Conservation (phyloP, 2,888 invertebrate species). For the Anodontia alba region DNA sequence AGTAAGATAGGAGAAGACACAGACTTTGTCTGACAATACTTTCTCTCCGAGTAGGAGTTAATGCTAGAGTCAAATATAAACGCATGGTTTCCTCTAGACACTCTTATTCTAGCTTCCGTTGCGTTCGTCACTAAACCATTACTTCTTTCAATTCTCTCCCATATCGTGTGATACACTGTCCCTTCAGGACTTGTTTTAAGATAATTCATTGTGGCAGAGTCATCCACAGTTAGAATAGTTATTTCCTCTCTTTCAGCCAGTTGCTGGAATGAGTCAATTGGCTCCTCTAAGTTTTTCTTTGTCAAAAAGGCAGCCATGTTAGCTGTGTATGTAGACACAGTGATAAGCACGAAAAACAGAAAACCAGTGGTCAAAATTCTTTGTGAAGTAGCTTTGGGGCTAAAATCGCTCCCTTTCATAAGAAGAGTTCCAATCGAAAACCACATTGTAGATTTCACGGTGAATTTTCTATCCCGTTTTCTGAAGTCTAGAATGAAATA, state of each 20-base stretch:
- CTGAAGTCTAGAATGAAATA: conserved; percentile 73
- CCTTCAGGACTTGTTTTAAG: conserved; percentile 60
- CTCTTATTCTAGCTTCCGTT: conserved; percentile 47
- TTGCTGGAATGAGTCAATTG: conserved; percentile 70
- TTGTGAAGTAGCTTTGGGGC: conserved; percentile 75
- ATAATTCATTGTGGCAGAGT: conserved; percentile 78
- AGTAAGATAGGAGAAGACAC: conserved; percentile 74
- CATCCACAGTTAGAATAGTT: conserved; percentile 67
- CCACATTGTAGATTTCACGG: conserved; percentile 74
- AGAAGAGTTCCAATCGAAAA: conserved; percentile 76
- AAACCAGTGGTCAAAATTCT: conserved; percentile 78
- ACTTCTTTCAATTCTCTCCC: conserved; percentile 59
- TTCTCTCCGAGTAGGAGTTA: conserved; percentile 73
- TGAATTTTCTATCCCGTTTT: conserved; percentile 71
- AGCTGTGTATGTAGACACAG: conserved; percentile 80
- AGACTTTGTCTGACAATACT: conserved; percentile 71
- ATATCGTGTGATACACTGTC: conserved; percentile 63
- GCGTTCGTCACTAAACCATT: conserved; percentile 60
- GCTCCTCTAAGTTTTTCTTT: conserved; percentile 73
- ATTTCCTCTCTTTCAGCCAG: conserved; percentile 66
- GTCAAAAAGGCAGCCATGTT: conserved; percentile 82
- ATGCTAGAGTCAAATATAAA: conserved; percentile 79
- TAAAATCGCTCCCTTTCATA: conserved; percentile 79
- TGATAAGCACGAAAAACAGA: conserved; percentile 80
- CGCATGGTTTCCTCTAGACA: conserved; percentile 60